phyloP scores from a whole-genome alignment of 2,113 vertebrate genomes.

The rat (Rattus norvegicus) region DNA sequence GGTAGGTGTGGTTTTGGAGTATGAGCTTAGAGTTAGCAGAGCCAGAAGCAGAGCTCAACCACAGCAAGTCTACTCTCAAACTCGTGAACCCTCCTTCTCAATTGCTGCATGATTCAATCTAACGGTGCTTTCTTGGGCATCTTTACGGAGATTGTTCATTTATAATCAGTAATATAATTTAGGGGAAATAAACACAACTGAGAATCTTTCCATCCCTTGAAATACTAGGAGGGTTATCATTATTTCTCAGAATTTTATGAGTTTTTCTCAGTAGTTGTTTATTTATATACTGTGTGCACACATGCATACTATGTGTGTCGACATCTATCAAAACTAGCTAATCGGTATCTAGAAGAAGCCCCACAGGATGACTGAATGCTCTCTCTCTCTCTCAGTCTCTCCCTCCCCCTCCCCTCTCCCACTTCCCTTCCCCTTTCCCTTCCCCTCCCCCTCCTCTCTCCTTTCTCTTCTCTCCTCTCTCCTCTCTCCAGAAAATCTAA shows the following conservation, averaged over 20 bases:
- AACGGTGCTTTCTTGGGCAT: not conserved
- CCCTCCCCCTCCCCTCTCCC: not conserved
- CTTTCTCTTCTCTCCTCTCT: too few species aligned
- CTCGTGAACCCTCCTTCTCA: not conserved
- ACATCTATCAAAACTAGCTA: not conserved
- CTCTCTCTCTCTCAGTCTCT: not conserved
- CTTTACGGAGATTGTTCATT: not conserved
- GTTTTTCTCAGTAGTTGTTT: not conserved
- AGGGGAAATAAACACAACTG: not conserved
- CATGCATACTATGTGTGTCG: not conserved
- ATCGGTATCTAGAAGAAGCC: not conserved
- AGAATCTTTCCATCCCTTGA: conserved; percentile 18
- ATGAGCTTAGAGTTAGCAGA: not conserved
- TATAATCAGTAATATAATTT: not conserved
- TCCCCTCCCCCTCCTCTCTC: not conserved
- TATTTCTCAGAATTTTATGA: conserved; percentile 24
- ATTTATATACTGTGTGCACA: not conserved
- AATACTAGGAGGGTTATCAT: not conserved
- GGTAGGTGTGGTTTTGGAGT: not conserved
- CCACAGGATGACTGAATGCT: not conserved
- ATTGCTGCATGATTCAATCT: not conserved
- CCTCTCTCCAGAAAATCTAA: not conserved
- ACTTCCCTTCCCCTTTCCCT: too few species aligned
- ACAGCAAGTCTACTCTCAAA: rapidly evolving
- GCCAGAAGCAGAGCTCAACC: not conserved